phyloP scores from a whole-genome alignment of 1,140 invertebrate species.

The Ridgeia piscesae region DNA sequence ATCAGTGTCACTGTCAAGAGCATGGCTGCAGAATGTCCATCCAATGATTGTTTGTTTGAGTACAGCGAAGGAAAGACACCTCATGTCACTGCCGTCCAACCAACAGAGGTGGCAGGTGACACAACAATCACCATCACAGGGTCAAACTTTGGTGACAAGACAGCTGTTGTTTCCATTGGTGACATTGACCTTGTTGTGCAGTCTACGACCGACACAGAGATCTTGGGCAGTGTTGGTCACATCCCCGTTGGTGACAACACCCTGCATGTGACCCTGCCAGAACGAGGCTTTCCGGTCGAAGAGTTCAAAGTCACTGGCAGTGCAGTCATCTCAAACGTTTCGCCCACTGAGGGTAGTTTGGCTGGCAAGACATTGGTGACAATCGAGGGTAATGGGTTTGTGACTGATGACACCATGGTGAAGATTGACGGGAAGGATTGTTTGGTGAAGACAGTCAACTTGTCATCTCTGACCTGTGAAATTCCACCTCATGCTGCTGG shows the following conservation, averaged over 20 bases:
- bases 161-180: background rate
- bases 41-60: constrained; percentile 8
- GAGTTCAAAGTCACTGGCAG: background rate
- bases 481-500: constrained; percentile 15
- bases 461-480: constrained; percentile 8
- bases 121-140: constrained; percentile 19
- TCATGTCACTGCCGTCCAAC: background rate
- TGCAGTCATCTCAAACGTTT: background rate
- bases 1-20: background rate
- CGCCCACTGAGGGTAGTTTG: background rate
- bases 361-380: background rate
- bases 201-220: background rate
- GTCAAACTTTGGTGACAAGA: background rate
- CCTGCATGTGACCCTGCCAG: constrained; percentile 3
- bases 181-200: background rate
- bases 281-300: background rate
- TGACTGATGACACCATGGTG: background rate
- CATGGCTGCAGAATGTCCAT: background rate
- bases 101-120: background rate
- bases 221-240: background rate
- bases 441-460: constrained; percentile 8
- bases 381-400: background rate
- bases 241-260: constrained; percentile 9
- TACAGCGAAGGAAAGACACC: background rate
- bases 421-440: background rate